Base-by-base conservation (phyloP, 2,113 vertebrate species). In the Loxodonta africana region DNA sequence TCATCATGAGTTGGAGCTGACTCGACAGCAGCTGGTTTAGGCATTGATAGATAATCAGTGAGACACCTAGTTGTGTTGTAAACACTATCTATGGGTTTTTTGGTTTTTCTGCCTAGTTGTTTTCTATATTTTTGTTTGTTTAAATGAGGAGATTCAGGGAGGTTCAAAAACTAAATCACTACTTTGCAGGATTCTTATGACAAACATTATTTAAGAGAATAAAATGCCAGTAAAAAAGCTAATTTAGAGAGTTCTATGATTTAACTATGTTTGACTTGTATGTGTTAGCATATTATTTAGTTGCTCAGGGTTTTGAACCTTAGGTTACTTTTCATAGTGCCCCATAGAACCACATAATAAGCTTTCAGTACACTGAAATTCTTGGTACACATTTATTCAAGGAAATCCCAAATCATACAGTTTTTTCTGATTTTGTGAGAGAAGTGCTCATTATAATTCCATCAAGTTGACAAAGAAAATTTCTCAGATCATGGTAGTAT, bases 261-360 rank as follows among this genome's bases (percentile, higher is more conserved):
- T 91, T 91, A 84, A 83, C 33, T 12, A n/a, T 30, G 76, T 91
- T 67, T 95, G 44, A 80, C 41, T 46, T 69, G 6, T 60, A 5
- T 84, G 9, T 90, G 10, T 91, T 77, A 91, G 51, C 83, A 81
- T 21, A 65, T 71, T 96, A n/a, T 81, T 95, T 95, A 89, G 30
- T 91, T 46, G 91, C 37, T 89, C 26, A 80, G 86, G 23, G 2
- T 63, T 90, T 95, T 94, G 62, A 44, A 25, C 53, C 33, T 87
- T 94, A 57, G 25, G n/a, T 93, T 89, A 83, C 83, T 94, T 78
- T 96, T 83, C 37, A 11, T 78, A 90, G 41, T 90, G 37, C 30
- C 53, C n/a, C 82, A 53, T n/a, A 71, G 65, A 94, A 63, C 5
- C 20, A 84, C 14, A 44, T 48, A 83, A 90, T 88, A 53, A 85